phyloP scores from a whole-genome alignment of 2,113 vertebrate genomes.

The Vulpes lagopus region DNA sequence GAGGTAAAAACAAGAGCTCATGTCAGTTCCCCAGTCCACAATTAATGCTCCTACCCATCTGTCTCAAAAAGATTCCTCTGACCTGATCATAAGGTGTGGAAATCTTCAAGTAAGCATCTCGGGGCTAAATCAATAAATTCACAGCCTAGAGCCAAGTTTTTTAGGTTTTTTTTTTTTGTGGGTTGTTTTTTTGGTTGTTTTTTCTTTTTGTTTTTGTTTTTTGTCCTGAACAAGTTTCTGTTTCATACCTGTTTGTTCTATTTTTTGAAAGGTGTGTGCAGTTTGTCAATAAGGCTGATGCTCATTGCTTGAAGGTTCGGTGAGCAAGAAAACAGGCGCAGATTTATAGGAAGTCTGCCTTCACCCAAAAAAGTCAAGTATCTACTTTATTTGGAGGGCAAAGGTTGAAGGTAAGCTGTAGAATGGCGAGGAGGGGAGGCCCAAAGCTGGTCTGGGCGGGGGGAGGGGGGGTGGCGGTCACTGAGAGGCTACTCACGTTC shows the following conservation, averaged over 20 bases:
- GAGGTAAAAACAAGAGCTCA: background rate
- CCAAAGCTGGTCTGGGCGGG: no score
- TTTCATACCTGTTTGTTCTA: constrained; percentile 48
- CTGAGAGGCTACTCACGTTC: background rate
- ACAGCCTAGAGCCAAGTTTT: constrained; percentile 11
- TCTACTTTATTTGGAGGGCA: background rate
- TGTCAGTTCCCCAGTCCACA: background rate
- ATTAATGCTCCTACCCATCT: background rate
- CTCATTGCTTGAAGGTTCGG: constrained; percentile 48
- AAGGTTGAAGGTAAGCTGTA: background rate
- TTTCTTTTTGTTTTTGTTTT: background rate
- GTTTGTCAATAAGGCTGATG: constrained; percentile 60
- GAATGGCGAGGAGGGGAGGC: no score
- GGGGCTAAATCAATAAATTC: constrained; percentile 56
- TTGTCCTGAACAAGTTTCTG: constrained; percentile 40
- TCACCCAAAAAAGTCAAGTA: background rate
- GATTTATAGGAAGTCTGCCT: constrained; percentile 24
- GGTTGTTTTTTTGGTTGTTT: background rate
- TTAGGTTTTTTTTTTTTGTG: background rate
- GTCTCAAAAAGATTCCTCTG: background rate
- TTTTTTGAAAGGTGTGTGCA: constrained; percentile 42
- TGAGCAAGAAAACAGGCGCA: background rate
- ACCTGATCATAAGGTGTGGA: background rate
- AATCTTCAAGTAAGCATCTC: constrained; percentile 28
- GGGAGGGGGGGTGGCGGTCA: background rate